Evolutionary conservation across 2,888 invertebrate genomes (phyloP).

Genomic region (Liopterus haemorrhoidalis): DNA sequence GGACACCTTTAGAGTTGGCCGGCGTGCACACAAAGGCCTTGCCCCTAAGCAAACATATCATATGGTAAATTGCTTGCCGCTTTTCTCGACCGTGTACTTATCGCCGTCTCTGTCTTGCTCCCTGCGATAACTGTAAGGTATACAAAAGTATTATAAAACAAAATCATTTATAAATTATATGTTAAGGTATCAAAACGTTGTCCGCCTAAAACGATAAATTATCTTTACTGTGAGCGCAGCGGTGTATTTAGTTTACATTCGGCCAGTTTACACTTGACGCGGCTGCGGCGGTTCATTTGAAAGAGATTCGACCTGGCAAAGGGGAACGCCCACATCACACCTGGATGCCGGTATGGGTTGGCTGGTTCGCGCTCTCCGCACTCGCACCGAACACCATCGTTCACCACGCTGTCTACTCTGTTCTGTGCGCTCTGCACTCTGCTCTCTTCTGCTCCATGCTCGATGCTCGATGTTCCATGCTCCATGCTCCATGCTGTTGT

Average conservation of each 20-base stretch:
- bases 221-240: slow-evolving; percentile 37
- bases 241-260: slow-evolving; percentile 11
- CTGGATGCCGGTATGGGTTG: slow-evolving; percentile 34
- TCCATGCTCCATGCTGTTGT: too few relatives aligned
- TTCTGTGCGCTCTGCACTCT: too few relatives aligned
- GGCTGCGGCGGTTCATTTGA: slow-evolving; percentile 32
- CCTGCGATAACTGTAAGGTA: slow-evolving; percentile 44
- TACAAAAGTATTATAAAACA: slow-evolving; percentile 46
- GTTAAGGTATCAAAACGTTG: slow-evolving; percentile 47
- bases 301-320: slow-evolving; percentile 34
- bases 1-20: slow-evolving; percentile 29
- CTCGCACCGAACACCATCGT: too few relatives aligned
- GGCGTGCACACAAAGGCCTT: slow-evolving; percentile 40
- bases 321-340: slow-evolving; percentile 37
- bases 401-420: too few relatives aligned
- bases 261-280: neutral
- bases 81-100: slow-evolving; percentile 38
- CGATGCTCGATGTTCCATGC: too few relatives aligned
- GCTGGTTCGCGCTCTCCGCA: too few relatives aligned
- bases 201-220: slow-evolving; percentile 47
- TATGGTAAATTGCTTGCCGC: slow-evolving; percentile 47
- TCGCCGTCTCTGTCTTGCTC: slow-evolving; percentile 38
- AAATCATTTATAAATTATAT: slow-evolving; percentile 48
- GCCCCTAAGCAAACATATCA: slow-evolving; percentile 49
- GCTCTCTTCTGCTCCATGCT: too few relatives aligned